Percentiles rank a stretch among this genome's conserved stretches.
Evolutionary conservation across 2,113 vertebrate genomes (phyloP).

Genomic region (Embiotoca jacksoni): DNA sequence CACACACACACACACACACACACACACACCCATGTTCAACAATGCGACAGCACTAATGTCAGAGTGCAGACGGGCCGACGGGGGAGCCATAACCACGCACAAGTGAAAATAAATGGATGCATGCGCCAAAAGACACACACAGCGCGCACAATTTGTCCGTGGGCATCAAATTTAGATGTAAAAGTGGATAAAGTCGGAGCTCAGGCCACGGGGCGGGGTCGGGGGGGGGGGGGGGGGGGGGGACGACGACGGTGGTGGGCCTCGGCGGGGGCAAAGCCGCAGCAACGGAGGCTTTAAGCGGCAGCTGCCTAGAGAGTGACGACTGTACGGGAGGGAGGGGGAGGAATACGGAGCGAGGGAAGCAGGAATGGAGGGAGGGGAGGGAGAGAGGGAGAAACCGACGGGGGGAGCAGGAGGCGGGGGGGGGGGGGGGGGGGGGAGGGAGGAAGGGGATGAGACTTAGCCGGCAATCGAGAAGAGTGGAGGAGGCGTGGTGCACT

Average conservation of each 20-base stretch:
- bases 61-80: not conserved
- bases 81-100: conserved; percentile 5
- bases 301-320: conserved; percentile 84
- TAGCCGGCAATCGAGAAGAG: conserved; percentile 9
- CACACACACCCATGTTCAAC: conserved; percentile 6
- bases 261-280: conserved; percentile 25
- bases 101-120: not conserved
- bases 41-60: conserved; percentile 28
- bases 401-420: not conserved
- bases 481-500: not conserved
- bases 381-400: conserved; percentile 25
- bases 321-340: conserved; percentile 52
- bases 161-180: not conserved
- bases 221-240: not conserved
- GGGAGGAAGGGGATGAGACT: not conserved
- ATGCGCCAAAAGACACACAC: not conserved
- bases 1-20: not conserved
- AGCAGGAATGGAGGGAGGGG: conserved; percentile 3
- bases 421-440: conserved; percentile 1
- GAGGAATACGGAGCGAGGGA: conserved; percentile 4
- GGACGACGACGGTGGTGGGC: conserved; percentile 23
- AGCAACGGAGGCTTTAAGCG: conserved; percentile 66
- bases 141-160: not conserved
- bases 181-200: not conserved
- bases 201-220: not conserved